Evolutionary conservation across 2,888 invertebrate species (phyloP).

Genomic region (Rhagonycha lutea): DNA sequence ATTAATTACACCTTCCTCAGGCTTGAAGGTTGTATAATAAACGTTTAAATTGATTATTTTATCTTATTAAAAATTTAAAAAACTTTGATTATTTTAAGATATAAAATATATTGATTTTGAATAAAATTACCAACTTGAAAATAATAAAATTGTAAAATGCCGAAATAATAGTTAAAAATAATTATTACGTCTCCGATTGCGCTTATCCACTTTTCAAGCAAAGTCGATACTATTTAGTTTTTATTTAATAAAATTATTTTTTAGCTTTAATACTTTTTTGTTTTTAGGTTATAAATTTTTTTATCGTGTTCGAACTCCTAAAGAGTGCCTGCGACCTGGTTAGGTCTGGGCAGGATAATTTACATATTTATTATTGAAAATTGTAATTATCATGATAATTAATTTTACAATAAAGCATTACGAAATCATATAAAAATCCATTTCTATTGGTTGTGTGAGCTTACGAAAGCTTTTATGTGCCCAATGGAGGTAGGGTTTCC

Average conservation of each 20-base stretch:
- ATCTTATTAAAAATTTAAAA: not conserved
- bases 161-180: not conserved
- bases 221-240: no score
- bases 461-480: conserved; percentile 37
- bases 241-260: not conserved
- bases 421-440: not conserved
- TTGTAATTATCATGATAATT: not conserved
- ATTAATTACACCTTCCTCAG: not conserved
- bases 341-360: not conserved
- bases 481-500: conserved; percentile 44
- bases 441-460: conserved; percentile 39
- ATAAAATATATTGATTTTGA: not conserved
- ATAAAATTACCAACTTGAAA: not conserved
- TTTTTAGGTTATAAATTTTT: not conserved
- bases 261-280: not conserved
- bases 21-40: not conserved
- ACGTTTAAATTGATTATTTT: not conserved
- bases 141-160: not conserved
- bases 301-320: not conserved
- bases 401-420: not conserved
- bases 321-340: not conserved
- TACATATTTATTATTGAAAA: not conserved
- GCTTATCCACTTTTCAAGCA: no score
- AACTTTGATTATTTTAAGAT: no score
- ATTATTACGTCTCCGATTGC: no score